Evolutionary conservation across 2,797 vertebrate species (phyloP), one percentile per base, ranked within the genome.

Genomic region (Acanthopagrus latus): DNA sequence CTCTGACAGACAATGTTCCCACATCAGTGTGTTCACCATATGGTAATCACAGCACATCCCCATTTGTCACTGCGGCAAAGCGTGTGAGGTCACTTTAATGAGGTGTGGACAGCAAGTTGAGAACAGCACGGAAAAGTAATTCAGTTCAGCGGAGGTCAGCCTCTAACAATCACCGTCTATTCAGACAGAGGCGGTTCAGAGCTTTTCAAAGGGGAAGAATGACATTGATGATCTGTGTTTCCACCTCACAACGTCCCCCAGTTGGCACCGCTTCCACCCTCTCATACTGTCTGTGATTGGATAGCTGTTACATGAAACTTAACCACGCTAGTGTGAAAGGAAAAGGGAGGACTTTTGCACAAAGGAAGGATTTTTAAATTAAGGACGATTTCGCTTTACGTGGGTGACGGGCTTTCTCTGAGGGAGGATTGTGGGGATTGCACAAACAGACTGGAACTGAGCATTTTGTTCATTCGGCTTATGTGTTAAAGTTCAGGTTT

Each of bases 81-180:
- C 23, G 50, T 8, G 27, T 62, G 29, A 56, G 8, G 2, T 54
- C 47, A 48, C 57, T 1, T 2, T n/a, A 71, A 78, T 60, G 56
- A 85, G 54, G 71, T 64, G 68, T 64, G 59, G 33, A 72, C 43
- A 58, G 58, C 2, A 23, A 48, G 21, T 7, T 18, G 17, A 46
- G 38, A 66, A 41, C 9, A 18, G 11, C 7, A 27, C 13, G 10
- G 11, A 52, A 47, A 62, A 25, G 41, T 41, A 16, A 54, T 55
- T 47, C 38, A 70, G 60, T 70, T 79, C 23, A 58, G 21, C n/a
- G 0, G 18, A 46, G 67, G 76, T 48, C 21, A 71, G 20, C 44
- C 70, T 41, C 50, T 21, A 52, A 70, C 75, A 76, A 76, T 74
- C 65, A 74, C 9, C n/a, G 5, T 46, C 64, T 79, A 64, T 80